Evolutionary conservation across 2,113 vertebrate genomes (phyloP).

Genomic region (Tympanuchus pallidicinctus): DNA sequence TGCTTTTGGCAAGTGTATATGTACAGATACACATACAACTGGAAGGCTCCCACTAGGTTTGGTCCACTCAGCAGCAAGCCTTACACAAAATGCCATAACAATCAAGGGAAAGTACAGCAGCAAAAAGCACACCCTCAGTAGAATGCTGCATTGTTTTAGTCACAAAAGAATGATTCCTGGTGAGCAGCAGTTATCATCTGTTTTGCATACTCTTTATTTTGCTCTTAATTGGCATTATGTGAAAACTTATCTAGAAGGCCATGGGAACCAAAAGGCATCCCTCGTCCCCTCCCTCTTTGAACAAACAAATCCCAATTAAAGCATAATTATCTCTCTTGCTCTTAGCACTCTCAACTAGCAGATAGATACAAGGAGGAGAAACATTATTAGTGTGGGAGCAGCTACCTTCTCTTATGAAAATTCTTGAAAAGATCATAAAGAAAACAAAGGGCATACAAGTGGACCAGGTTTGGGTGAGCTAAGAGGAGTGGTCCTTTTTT

Average conservation of each 20-base stretch:
- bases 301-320: conserved; percentile 69
- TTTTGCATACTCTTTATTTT: conserved; percentile 70
- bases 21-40: background rate
- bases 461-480: background rate
- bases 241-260: conserved; percentile 74
- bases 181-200: conserved; percentile 55
- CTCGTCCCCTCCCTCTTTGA: conserved; percentile 11
- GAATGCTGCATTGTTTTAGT: conserved; percentile 78
- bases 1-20: background rate
- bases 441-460: background rate
- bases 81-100: conserved; percentile 22
- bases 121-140: conserved; percentile 52
- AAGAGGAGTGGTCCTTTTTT: background rate
- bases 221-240: conserved; percentile 76
- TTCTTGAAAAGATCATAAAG: conserved; percentile 12
- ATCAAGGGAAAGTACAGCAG: background rate
- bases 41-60: background rate
- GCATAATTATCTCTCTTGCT: conserved; percentile 41
- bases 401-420: conserved; percentile 38
- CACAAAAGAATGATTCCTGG: conserved; percentile 66
- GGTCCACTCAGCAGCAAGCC: background rate
- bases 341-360: background rate
- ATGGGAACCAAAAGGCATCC: conserved; percentile 79
- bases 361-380: background rate
- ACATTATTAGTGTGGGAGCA: background rate